A percentile compares a stretch with the other conserved stretches of the same genome.
Conservation (phyloP, 1,140 invertebrate genomes). For the Nixonia krombeini region DNA sequence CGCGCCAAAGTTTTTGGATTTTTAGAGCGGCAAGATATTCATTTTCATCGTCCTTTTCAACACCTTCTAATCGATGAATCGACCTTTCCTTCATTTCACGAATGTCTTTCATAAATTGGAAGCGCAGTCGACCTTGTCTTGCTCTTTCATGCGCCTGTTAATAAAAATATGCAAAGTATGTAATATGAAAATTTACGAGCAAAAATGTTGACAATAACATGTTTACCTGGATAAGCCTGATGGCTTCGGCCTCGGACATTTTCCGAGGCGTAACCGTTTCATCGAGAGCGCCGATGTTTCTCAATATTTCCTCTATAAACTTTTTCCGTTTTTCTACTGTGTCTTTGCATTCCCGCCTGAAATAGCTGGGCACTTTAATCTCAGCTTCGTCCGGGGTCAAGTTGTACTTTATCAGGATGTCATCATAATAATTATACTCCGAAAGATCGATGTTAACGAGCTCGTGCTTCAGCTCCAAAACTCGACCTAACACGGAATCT, state of each 20-base stretch:
- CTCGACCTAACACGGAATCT: constrained; percentile 84
- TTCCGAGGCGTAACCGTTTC: constrained; percentile 72
- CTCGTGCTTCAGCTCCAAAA: constrained; percentile 86
- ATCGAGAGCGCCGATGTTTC: constrained; percentile 78
- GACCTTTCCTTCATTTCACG: constrained; percentile 80
- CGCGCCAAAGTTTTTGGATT: constrained; percentile 88
- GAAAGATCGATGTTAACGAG: constrained; percentile 88
- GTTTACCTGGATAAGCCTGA: constrained; percentile 82
- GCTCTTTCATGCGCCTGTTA: constrained; percentile 87
- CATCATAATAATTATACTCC: constrained; percentile 90
- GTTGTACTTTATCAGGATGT: constrained; percentile 75
- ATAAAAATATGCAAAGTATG: constrained; percentile 3
- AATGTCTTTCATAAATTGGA: constrained; percentile 94
- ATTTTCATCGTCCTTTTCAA: constrained; percentile 69
- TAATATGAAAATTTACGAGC: background rate
- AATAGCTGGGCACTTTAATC: constrained; percentile 79
- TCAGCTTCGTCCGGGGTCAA: constrained; percentile 79
- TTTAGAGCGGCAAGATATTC: constrained; percentile 78
- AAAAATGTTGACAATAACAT: background rate
- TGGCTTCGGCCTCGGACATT: constrained; percentile 86
- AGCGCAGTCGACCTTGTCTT: constrained; percentile 85
- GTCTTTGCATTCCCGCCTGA: constrained; percentile 76
- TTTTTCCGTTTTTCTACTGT: constrained; percentile 75
- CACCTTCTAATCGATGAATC: constrained; percentile 72
- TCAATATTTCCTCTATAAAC: constrained; percentile 78